Conservation (phyloP, 1,140 invertebrate species). For the Pygmarrhopalites habei region DNA sequence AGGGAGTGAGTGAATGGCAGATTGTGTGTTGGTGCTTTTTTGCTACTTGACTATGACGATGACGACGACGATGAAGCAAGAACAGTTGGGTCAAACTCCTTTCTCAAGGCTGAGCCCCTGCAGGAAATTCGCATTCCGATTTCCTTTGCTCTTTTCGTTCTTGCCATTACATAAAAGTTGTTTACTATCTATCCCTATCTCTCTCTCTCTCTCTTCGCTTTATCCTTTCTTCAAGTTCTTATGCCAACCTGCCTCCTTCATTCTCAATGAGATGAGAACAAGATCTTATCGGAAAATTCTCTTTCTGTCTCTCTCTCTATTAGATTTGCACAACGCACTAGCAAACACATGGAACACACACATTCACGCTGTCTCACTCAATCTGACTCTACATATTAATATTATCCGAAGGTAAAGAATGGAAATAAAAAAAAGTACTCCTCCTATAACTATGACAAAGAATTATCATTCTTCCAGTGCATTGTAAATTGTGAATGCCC, state of each 20-base stretch:
- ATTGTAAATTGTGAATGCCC: no score
- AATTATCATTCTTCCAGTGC: no score
- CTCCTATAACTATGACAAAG: no score
- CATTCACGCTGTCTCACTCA: no score
- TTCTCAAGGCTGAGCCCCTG: constrained; percentile 37
- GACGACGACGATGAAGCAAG: constrained; percentile 12
- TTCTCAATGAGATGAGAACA: constrained; percentile 7
- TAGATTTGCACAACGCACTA: background rate
- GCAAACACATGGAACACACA: background rate
- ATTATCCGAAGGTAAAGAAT: no score
- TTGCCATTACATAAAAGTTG: constrained; percentile 15
- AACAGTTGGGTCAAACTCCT: constrained; percentile 37
- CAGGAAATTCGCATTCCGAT: constrained; percentile 31
- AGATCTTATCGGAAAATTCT: background rate
- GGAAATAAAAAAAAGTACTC: no score
- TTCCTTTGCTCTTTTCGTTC: constrained; percentile 11
- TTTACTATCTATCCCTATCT: background rate
- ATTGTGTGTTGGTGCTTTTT: background rate
- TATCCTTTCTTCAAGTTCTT: background rate
- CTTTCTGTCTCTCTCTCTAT: background rate
- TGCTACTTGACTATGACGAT: background rate
- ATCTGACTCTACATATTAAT: no score
- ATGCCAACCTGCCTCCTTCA: background rate
- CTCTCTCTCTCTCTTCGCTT: background rate
- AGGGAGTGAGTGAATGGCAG: background rate